Percentiles rank a stretch among this genome's conserved stretches.
These are phyloP conservation scores for Leptinotarsa rubiginosa DNA, from an alignment of 2,888 invertebrate species.

Conservation along the genomic window DNA sequence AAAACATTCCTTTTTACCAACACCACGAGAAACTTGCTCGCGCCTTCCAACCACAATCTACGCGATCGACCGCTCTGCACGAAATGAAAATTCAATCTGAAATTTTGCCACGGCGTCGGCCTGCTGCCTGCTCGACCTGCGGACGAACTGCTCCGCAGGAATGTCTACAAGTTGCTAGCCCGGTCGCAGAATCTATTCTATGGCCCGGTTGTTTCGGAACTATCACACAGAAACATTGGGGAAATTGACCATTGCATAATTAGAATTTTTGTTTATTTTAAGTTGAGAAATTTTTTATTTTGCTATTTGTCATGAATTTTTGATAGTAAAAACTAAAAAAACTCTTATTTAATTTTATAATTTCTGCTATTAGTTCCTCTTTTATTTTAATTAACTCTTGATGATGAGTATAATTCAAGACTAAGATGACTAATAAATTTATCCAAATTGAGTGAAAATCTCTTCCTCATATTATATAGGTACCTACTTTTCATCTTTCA, in stretches of 20 bases:
- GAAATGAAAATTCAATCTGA: background rate
- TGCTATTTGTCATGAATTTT: too few relatives aligned
- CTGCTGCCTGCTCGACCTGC: background rate
- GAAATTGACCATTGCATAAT: background rate
- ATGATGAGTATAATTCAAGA: too few relatives aligned
- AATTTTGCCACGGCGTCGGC: background rate
- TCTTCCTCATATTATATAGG: too few relatives aligned
- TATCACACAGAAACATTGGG: background rate
- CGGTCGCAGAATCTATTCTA: background rate
- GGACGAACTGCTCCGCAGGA: background rate
- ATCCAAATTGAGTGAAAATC: too few relatives aligned
- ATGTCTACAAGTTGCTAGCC: background rate
- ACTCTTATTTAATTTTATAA: too few relatives aligned
- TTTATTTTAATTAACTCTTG: too few relatives aligned
- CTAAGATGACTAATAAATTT: too few relatives aligned
- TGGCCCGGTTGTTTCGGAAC: background rate
- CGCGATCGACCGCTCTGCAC: background rate
- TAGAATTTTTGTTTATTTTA: background rate
- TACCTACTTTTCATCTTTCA: too few relatives aligned
- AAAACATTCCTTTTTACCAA: background rate
- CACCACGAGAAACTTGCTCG: background rate
- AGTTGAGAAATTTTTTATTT: too few relatives aligned
- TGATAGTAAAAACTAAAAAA: too few relatives aligned
- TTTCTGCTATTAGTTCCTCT: too few relatives aligned
- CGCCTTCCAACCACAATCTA: background rate